Conservation (phyloP, 2,888 invertebrate genomes). For the Nomada hirtipes region DNA sequence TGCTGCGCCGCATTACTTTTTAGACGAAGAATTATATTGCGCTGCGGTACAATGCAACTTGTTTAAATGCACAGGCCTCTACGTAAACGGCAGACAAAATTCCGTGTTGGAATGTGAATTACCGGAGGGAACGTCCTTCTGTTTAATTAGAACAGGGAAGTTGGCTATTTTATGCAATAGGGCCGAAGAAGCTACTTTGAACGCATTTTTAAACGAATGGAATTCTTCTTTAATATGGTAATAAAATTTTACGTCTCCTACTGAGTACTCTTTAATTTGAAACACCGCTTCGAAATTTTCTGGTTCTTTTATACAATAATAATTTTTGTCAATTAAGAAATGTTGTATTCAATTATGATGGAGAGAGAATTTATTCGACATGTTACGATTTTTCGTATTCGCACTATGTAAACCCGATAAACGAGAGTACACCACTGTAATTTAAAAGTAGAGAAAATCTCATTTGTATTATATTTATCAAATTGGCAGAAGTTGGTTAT, state of each 20-base stretch:
- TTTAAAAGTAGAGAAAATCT: neutral
- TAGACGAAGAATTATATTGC: neutral
- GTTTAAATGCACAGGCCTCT: neutral
- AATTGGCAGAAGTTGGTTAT: neutral
- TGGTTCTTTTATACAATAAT: neutral
- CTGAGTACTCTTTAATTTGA: neutral
- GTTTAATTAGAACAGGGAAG: slow-evolving; percentile 33
- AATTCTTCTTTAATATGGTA: neutral
- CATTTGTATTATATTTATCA: neutral
- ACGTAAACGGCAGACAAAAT: neutral
- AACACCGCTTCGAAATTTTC: neutral
- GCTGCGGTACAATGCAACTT: neutral
- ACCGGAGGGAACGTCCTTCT: neutral
- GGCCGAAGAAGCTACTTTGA: neutral
- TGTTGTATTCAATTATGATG: neutral
- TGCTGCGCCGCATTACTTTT: neutral
- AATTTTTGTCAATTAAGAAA: neutral
- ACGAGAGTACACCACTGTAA: neutral
- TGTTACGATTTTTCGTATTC: neutral
- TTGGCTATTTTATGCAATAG: slow-evolving; percentile 10
- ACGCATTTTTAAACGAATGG: slow-evolving; percentile 21
- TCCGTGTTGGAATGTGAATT: slow-evolving; percentile 8
- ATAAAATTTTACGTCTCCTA: neutral
- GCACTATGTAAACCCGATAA: neutral
- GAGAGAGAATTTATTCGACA: neutral